phyloP scores from a whole-genome alignment of 2,113 vertebrate species.

The Blennius ocellaris region DNA sequence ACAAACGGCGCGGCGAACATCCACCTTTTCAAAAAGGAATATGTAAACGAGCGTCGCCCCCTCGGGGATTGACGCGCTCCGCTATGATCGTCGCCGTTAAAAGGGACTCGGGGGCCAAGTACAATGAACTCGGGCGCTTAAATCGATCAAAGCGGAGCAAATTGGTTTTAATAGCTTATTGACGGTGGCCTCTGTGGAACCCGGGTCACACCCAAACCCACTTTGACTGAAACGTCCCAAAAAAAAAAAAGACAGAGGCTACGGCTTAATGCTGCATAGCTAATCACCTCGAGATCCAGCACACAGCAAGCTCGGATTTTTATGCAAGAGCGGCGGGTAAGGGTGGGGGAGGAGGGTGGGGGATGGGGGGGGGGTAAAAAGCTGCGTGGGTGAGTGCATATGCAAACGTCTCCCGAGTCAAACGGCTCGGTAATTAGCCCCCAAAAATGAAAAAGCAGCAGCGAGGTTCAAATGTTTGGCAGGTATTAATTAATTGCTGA shows the following conservation, averaged over 20 bases:
- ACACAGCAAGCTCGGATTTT: background rate
- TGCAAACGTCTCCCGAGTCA: constrained; percentile 46
- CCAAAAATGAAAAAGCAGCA: constrained; percentile 47
- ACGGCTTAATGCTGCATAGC: constrained; percentile 47
- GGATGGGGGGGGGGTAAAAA: no score
- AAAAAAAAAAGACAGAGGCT: constrained; percentile 16
- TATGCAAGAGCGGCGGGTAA: background rate
- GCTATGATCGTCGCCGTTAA: constrained; percentile 27
- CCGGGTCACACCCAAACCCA: constrained; percentile 29
- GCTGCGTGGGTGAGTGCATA: constrained; percentile 13
- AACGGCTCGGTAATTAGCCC: constrained; percentile 59
- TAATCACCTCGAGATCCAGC: constrained; percentile 53
- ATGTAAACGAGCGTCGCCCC: constrained; percentile 27
- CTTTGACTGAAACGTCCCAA: constrained; percentile 28
- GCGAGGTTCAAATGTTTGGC: constrained; percentile 59
- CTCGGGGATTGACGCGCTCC: constrained; percentile 4
- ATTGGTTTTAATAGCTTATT: constrained; percentile 48
- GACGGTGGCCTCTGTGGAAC: constrained; percentile 36
- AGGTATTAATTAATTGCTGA: constrained; percentile 67
- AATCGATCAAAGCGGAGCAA: constrained; percentile 39
- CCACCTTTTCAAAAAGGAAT: constrained; percentile 49
- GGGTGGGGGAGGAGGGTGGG: background rate
- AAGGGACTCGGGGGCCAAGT: constrained; percentile 4
- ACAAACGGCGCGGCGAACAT: constrained; percentile 44
- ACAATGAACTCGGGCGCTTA: constrained; percentile 28